phyloP scores from a whole-genome alignment of 1,140 invertebrate genomes.

The Drosophila prosaltans region DNA sequence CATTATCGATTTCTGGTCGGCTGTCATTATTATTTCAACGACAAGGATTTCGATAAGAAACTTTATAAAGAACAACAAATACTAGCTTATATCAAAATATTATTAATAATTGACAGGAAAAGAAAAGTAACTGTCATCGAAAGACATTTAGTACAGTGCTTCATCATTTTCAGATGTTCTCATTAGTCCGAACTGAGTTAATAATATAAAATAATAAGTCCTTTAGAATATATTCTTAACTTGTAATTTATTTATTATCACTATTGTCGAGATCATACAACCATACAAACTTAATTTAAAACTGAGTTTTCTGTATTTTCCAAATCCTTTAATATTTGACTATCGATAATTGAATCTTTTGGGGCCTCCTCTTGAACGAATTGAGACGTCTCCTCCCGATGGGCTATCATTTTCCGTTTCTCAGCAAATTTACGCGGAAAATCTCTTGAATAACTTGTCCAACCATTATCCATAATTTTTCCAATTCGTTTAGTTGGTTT shows the following conservation, averaged over 20 bases:
- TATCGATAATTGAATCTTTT: not conserved
- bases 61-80: not conserved
- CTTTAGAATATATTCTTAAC: too few species aligned
- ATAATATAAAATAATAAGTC: too few species aligned
- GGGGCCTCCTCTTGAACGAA: not conserved
- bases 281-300: too few species aligned
- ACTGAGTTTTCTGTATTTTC: too few species aligned
- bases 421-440: not conserved
- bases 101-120: not conserved
- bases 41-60: not conserved
- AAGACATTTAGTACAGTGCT: too few species aligned
- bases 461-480: not conserved
- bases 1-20: conserved; percentile 23
- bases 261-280: too few species aligned
- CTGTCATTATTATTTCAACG: not conserved
- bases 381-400: not conserved
- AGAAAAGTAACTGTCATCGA: not conserved
- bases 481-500: not conserved
- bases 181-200: too few species aligned
- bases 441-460: conserved; percentile 7
- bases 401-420: not conserved
- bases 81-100: not conserved
- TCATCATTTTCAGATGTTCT: too few species aligned
- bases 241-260: too few species aligned
- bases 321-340: too few species aligned